These are phyloP conservation scores for Craterocephalus amniculus DNA, from an alignment of 2,797 vertebrate genomes.

Conservation along the genomic window DNA sequence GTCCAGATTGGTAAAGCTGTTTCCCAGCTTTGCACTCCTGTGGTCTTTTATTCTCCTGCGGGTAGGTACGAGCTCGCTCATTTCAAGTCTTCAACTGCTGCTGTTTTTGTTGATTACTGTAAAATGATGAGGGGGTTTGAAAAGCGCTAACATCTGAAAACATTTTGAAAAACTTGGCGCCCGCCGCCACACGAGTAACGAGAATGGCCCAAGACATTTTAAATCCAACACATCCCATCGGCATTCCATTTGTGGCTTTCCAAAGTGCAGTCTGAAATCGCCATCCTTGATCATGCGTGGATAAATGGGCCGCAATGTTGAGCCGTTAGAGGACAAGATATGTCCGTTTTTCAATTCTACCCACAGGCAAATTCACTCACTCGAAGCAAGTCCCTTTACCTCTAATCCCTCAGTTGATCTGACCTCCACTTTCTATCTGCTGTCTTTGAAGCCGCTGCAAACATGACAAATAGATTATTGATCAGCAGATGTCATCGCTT, in stretches of 20 bases:
- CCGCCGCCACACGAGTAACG: neutral
- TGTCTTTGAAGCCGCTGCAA: constrained; percentile 13
- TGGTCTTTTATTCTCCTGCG: constrained; percentile 34
- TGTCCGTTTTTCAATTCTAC: constrained; percentile 38
- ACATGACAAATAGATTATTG: constrained; percentile 77
- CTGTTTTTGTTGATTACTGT: neutral
- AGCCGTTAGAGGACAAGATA: constrained; percentile 4
- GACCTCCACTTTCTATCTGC: constrained; percentile 40
- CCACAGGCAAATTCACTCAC: constrained; percentile 51
- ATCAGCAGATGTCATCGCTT: constrained; percentile 72
- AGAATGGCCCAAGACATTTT: neutral
- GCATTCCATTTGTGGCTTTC: neutral
- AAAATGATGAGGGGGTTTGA: constrained; percentile 16
- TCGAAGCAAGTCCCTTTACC: constrained; percentile 56
- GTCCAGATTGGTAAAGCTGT: constrained; percentile 51
- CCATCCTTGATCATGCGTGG: neutral
- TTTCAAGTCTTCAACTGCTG: constrained; percentile 1
- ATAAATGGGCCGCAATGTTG: constrained; percentile 23
- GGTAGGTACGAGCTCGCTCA: constrained; percentile 1
- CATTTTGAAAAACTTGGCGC: neutral
- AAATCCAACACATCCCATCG: neutral
- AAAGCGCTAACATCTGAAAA: constrained; percentile 18
- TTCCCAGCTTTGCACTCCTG: constrained; percentile 44
- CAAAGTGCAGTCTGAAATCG: neutral
- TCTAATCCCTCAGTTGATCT: constrained; percentile 54